Conservation (phyloP, 35 echinoderm and acorn worm genomes). For the Holothuria glaberrima region DNA sequence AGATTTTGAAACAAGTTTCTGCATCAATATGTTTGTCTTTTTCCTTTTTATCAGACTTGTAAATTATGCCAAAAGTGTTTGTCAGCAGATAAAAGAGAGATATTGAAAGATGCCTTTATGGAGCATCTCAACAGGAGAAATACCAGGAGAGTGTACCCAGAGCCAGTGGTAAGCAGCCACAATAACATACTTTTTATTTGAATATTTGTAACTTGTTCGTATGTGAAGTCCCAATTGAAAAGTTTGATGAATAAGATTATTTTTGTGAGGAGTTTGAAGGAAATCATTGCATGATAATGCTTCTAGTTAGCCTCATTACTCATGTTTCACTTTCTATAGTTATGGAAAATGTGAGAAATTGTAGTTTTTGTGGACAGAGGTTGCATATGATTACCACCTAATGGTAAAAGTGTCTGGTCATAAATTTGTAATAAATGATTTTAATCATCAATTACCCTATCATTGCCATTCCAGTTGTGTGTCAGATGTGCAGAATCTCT, state of each 20-base stretch:
- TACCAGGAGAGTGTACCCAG: conserved; percentile 90
- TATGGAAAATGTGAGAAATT: too few species aligned
- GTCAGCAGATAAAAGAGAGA: conserved; percentile 48
- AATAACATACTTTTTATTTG: neutral
- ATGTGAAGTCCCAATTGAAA: neutral
- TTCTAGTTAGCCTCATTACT: too few species aligned
- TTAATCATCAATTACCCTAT: too few species aligned
- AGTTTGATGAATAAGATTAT: neutral
- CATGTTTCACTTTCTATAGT: too few species aligned
- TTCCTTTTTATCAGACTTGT: conserved; percentile 65
- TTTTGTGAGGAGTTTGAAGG: neutral
- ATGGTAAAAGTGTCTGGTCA: too few species aligned
- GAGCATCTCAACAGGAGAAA: conserved; percentile 78
- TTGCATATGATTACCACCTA: neutral
- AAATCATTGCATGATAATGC: neutral
- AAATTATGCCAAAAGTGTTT: conserved; percentile 81
- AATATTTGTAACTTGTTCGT: too few species aligned
- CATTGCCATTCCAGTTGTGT: too few species aligned
- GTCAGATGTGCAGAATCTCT: too few species aligned
- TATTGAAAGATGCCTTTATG: conserved; percentile 69
- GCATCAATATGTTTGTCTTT: neutral
- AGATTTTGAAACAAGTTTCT: too few species aligned
- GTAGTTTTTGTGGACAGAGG: neutral
- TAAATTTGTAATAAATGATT: too few species aligned
- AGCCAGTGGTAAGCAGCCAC: conserved; percentile 61